These are phyloP conservation scores for Emydura subglobosa DNA, from an alignment of 2,113 vertebrate species.

Conservation along the genomic window DNA sequence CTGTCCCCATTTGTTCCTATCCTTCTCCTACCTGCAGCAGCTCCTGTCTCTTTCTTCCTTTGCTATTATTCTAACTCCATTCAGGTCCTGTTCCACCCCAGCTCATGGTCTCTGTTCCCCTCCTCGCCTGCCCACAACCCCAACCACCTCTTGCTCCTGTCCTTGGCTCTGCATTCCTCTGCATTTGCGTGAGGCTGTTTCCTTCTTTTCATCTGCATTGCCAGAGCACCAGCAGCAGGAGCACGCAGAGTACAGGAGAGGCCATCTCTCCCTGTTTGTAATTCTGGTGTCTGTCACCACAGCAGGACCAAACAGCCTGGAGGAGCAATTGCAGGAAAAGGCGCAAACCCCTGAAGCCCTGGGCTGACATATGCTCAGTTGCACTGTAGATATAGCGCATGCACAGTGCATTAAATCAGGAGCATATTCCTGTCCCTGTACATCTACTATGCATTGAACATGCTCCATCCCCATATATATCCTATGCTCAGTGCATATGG, in stretches of 20 bases:
- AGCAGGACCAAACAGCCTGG: neutral
- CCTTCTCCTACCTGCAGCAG: too few relatives aligned
- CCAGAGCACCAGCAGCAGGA: neutral
- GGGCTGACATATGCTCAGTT: neutral
- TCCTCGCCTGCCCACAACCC: neutral
- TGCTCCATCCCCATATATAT: neutral
- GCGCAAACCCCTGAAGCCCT: neutral
- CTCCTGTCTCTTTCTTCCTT: too few relatives aligned
- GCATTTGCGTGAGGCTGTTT: neutral
- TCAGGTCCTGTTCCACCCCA: too few relatives aligned
- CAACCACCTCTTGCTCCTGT: neutral
- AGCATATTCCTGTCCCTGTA: too few relatives aligned
- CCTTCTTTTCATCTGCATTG: neutral
- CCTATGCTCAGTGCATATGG: neutral
- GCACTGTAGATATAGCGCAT: neutral
- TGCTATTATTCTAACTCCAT: too few relatives aligned
- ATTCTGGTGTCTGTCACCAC: neutral
- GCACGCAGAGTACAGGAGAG: neutral
- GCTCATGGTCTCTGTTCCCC: neutral
- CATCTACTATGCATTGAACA: too few relatives aligned
- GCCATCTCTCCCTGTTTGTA: neutral
- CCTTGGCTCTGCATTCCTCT: neutral
- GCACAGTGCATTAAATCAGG: neutral
- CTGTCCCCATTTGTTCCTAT: too few relatives aligned
- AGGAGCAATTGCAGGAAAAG: neutral